Conservation (phyloP, 2,888 invertebrate species). For the Conomelus anceps region DNA sequence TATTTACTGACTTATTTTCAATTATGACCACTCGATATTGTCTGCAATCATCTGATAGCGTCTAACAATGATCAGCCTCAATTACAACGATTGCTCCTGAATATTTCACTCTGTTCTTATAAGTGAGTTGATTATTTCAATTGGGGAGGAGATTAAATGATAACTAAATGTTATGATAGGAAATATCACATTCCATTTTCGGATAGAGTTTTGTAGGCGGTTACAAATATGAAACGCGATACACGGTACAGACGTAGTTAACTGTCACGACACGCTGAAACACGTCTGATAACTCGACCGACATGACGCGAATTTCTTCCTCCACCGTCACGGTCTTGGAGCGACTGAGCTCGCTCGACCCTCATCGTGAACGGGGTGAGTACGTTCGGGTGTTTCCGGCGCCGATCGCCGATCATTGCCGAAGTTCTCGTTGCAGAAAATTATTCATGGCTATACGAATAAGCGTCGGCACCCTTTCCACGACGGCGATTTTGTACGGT, state of each 20-base stretch:
- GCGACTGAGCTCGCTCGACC: background rate
- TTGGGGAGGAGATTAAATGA: background rate
- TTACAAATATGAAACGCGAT: background rate
- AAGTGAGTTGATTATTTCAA: background rate
- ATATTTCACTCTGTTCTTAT: background rate
- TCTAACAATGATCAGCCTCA: too few relatives aligned
- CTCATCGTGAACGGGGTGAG: background rate
- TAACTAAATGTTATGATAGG: background rate
- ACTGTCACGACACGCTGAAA: background rate
- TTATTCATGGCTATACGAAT: conserved; percentile 7
- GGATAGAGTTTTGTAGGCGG: background rate
- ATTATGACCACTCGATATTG: too few relatives aligned
- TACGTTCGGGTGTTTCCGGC: background rate
- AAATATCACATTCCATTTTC: background rate
- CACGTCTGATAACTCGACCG: background rate
- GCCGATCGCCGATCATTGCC: background rate
- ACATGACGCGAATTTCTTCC: background rate
- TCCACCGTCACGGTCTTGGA: background rate
- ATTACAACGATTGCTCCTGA: too few relatives aligned
- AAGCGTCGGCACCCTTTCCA: background rate
- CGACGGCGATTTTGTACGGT: background rate
- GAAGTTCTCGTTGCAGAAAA: background rate
- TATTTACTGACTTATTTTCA: too few relatives aligned
- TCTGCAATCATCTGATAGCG: too few relatives aligned
- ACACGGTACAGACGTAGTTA: background rate